Evolutionary conservation across 1,140 invertebrate species (phyloP).

Genomic region (Psix sp.): DNA sequence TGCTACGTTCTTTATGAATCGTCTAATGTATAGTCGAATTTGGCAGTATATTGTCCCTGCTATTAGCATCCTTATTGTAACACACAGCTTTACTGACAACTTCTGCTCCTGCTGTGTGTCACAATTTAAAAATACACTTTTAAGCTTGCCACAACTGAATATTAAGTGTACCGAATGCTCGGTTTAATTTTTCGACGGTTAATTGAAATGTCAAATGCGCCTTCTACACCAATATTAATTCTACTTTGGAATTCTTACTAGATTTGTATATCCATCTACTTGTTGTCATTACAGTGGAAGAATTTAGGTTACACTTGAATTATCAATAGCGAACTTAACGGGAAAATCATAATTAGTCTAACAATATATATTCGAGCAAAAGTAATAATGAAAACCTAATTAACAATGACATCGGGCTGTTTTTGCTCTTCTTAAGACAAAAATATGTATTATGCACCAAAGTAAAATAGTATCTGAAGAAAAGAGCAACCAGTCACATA

Average conservation of each 20-base stretch:
- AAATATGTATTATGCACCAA: slow-evolving; percentile 41
- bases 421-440: slow-evolving; percentile 25
- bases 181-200: no score
- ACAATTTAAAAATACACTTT: no score
- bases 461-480: slow-evolving; percentile 47
- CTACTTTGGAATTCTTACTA: slow-evolving; percentile 38
- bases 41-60: slow-evolving; percentile 77
- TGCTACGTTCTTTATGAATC: slow-evolving; percentile 65
- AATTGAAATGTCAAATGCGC: no score
- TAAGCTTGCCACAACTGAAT: no score
- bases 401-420: slow-evolving; percentile 49
- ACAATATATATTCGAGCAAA: slow-evolving; percentile 50
- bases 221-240: no score
- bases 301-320: slow-evolving; percentile 53
- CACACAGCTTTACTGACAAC: slow-evolving; percentile 64
- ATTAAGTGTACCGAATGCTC: no score
- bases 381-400: slow-evolving; percentile 35
- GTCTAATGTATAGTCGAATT: slow-evolving; percentile 74
- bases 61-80: slow-evolving; percentile 73
- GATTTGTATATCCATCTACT: slow-evolving; percentile 32
- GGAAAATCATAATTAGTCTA: slow-evolving; percentile 49
- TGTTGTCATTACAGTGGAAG: slow-evolving; percentile 62
- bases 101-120: no score
- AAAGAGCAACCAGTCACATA: slow-evolving; percentile 39
- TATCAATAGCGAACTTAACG: slow-evolving; percentile 39